A percentile compares a stretch with the other conserved stretches of the same genome.
Evolutionary conservation across 2,797 vertebrate species (phyloP).

Genomic region (Leucoraja ocellata): DNA sequence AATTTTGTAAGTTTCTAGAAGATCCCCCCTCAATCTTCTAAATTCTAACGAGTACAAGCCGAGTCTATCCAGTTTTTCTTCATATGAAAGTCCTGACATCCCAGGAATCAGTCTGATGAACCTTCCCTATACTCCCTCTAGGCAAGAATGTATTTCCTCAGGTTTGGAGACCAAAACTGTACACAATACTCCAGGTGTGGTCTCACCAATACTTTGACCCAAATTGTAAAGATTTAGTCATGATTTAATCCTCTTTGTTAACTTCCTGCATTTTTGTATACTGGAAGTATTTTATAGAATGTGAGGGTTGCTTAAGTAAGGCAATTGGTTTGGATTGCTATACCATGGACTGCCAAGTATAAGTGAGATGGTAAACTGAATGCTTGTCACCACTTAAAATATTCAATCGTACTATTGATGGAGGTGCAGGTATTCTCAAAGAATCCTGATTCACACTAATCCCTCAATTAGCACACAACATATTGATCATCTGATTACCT

Average conservation of each 20-base stretch:
- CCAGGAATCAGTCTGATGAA: no score
- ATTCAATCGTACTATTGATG: not conserved
- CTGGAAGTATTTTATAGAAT: no score
- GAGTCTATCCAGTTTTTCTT: no score
- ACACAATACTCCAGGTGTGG: no score
- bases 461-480: not conserved
- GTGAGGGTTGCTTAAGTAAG: not conserved
- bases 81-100: no score
- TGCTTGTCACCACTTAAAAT: not conserved
- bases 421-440: not conserved
- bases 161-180: no score
- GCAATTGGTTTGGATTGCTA: not conserved
- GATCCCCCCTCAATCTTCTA: no score
- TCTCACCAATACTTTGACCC: not conserved
- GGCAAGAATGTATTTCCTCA: no score
- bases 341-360: not conserved
- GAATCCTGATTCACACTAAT: not conserved
- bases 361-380: not conserved
- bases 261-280: not conserved
- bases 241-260: not conserved
- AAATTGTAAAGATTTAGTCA: not conserved
- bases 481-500: not conserved
- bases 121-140: no score
- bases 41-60: no score
- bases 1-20: no score